Conservation (phyloP, 1,140 invertebrate genomes). For the Vanessa atalanta region DNA sequence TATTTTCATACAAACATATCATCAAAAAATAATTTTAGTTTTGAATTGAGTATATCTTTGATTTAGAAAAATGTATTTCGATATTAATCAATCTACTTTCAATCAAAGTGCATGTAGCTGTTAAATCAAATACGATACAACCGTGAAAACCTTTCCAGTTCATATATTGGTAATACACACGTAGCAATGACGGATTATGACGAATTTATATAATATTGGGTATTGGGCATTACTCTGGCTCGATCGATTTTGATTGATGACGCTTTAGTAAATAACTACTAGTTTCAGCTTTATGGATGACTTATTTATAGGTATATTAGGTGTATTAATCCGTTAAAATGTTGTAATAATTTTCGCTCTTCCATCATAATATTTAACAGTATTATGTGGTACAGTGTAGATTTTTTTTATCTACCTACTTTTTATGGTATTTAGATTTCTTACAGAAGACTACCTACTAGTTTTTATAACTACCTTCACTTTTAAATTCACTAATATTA, state of each 20-base stretch:
- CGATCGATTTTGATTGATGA: slow-evolving; percentile 64
- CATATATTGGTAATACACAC: slow-evolving; percentile 42
- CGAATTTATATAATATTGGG: slow-evolving; percentile 47
- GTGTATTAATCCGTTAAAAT: background rate
- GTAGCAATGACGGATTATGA: slow-evolving; percentile 66
- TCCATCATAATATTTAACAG: background rate
- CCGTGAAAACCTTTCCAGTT: slow-evolving; percentile 13
- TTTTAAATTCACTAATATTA: no score
- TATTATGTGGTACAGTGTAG: no score
- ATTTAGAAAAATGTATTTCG: background rate
- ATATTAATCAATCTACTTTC: slow-evolving; percentile 1
- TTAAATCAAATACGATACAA: slow-evolving; percentile 26
- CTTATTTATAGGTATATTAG: slow-evolving; percentile 20
- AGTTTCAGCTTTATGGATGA: slow-evolving; percentile 17
- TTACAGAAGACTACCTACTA: no score
- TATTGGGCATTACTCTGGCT: slow-evolving; percentile 39
- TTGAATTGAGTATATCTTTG: no score
- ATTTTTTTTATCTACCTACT: no score
- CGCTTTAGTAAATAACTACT: slow-evolving; percentile 40
- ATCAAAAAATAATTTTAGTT: no score
- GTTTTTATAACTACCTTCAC: no score
- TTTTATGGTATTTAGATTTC: no score
- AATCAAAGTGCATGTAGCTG: slow-evolving; percentile 9
- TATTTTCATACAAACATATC: no score
- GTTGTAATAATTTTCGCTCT: background rate